Evolutionary conservation across 2,797 vertebrate species (phyloP).

Genomic region (Adelosebastes latens): DNA sequence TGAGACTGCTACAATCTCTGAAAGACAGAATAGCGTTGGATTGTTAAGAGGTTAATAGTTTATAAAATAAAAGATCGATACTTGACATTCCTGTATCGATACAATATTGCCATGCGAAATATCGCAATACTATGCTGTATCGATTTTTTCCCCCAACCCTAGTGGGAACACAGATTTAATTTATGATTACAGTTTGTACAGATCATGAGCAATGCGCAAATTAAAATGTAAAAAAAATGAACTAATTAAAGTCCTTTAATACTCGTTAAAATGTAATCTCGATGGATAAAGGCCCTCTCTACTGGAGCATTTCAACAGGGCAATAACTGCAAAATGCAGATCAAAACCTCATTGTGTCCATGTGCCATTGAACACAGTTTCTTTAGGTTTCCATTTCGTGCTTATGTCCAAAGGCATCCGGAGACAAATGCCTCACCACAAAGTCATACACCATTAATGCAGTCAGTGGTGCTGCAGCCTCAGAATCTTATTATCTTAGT

Average conservation of each 20-base stretch:
- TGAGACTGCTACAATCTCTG: accelerated
- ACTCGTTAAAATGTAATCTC: conserved; percentile 52
- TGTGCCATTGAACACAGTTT: conserved; percentile 58
- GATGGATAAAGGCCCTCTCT: conserved; percentile 31
- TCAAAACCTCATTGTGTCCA: conserved; percentile 50
- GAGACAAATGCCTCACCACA: conserved; percentile 78
- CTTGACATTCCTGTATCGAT: too few species aligned
- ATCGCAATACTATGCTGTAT: background rate
- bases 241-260: conserved; percentile 61
- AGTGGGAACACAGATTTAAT: background rate
- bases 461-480: conserved; percentile 73
- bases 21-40: accelerated
- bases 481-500: conserved; percentile 87
- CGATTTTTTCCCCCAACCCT: accelerated
- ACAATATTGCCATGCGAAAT: background rate
- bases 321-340: conserved; percentile 63
- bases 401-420: conserved; percentile 69
- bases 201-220: conserved; percentile 33
- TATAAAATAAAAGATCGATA: too few species aligned
- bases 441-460: conserved; percentile 82
- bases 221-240: conserved; percentile 29
- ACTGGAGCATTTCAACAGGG: conserved; percentile 41
- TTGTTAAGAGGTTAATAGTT: too few species aligned
- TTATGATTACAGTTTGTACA: conserved; percentile 26
- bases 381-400: conserved; percentile 57